Conservation (phyloP, 2,888 invertebrate species). For the Sarcophaga variegata region DNA sequence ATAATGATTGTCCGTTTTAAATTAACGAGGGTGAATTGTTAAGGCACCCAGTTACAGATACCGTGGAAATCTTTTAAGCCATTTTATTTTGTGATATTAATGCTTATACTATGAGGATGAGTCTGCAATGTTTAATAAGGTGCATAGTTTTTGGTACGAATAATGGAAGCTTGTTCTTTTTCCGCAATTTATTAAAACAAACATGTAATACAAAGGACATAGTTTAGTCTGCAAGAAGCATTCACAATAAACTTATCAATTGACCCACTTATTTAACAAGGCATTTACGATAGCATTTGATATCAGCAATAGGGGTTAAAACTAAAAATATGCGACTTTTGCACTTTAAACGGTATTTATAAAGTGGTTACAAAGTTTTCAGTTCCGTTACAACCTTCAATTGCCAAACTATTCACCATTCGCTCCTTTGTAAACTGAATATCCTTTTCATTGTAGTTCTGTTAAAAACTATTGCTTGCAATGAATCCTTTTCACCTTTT, state of each 20-base stretch:
- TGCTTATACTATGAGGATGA: no score
- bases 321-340: constrained; percentile 63
- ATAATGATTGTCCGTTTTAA: neutral
- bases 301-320: constrained; percentile 28
- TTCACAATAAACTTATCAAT: constrained; percentile 9
- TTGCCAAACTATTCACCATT: constrained; percentile 45
- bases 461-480: constrained; percentile 21
- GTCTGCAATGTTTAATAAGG: no score
- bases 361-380: constrained; percentile 49
- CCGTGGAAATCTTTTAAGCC: no score
- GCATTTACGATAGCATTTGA: neutral
- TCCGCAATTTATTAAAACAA: no score
- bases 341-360: constrained; percentile 61
- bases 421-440: neutral
- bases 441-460: constrained; percentile 1
- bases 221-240: no score
- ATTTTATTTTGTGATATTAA: no score
- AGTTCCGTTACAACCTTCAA: constrained; percentile 57
- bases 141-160: no score
- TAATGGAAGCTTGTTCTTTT: no score
- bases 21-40: constrained; percentile 3
- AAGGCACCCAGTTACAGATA: neutral
- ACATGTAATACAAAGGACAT: no score
- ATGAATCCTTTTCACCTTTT: neutral
- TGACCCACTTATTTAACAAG: neutral